Base-by-base conservation (phyloP, 2,113 vertebrate species). In the Psilopogon haemacephalus region DNA sequence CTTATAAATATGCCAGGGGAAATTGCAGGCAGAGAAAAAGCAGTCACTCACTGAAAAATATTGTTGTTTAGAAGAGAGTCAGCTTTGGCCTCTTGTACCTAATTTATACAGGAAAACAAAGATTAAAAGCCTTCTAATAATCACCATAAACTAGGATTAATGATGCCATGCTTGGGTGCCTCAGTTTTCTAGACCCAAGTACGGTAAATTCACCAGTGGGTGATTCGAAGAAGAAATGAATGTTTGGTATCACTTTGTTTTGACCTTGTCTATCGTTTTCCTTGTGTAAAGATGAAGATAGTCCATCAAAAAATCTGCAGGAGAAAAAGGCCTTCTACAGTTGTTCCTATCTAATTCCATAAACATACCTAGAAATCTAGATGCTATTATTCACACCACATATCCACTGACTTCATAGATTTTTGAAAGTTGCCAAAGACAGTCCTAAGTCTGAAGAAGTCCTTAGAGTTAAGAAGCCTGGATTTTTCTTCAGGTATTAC, bases 71-170 rank as follows among this genome's bases (percentile, higher is more conserved):
- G 86, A 94, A 84, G 62, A 91, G 86, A 96, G 69, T 69, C 48
- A 37, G 94, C 56, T 90, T 63, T 97, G 96, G 97, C 96, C 95
- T 94, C 96, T 82, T 95, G 87, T 94, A 95, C 92, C 92, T 96
- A 96, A 97, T 95, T 95, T 96, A 96, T 81, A 95, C 93, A 96
- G 2, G 38, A 93, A 96, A 96, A 95, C 88, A 95, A 96, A 95
- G 93, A 96, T 96, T 95, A 97, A 94, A 96, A 95, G 95, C 93
- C 94, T 89, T 81, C 94, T 96, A 95, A 95, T 96, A 96, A 97
- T 95, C 95, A 94, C 90, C 89, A 88, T 96, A 97, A 96, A 97
- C 88, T 89, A 95, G 95, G 97, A 97, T 96, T 96, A 97, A 97
- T 95, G 94, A 89, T 82, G 92, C 42, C 85, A 90, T 26, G 87